Conservation (phyloP, 2,797 vertebrate genomes). For the Poecilia wingei region DNA sequence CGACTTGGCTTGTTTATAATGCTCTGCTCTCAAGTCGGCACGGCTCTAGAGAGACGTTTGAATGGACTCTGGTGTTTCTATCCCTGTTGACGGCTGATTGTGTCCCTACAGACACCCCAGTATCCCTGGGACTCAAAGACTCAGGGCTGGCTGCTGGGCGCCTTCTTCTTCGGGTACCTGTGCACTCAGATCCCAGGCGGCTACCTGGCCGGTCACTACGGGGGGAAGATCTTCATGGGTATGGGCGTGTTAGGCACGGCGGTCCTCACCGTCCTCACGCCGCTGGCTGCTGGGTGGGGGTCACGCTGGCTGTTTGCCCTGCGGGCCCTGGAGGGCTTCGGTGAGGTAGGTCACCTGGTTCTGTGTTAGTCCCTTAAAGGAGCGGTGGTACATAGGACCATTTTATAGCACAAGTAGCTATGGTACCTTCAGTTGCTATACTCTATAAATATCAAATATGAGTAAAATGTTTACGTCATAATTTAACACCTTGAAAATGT, state of each 20-base stretch:
- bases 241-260: constrained; percentile 84
- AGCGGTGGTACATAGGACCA: no score
- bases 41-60: neutral
- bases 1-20: no score
- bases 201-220: constrained; percentile 84
- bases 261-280: constrained; percentile 83
- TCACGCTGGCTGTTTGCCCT: constrained; percentile 81
- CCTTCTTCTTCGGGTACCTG: constrained; percentile 89
- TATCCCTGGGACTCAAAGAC: constrained; percentile 84
- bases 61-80: no score
- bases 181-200: constrained; percentile 86
- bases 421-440: no score
- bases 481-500: no score
- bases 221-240: constrained; percentile 84
- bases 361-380: neutral
- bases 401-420: no score
- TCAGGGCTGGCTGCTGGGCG: constrained; percentile 86
- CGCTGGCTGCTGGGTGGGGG: constrained; percentile 81
- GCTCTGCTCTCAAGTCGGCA: no score
- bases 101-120: constrained; percentile 71
- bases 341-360: constrained; percentile 78
- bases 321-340: constrained; percentile 85
- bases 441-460: no score
- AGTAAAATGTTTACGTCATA: no score
- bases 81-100: neutral